Evolutionary conservation across 2,797 vertebrate species (phyloP).

Genomic region (Yasuhikotakia modesta): DNA sequence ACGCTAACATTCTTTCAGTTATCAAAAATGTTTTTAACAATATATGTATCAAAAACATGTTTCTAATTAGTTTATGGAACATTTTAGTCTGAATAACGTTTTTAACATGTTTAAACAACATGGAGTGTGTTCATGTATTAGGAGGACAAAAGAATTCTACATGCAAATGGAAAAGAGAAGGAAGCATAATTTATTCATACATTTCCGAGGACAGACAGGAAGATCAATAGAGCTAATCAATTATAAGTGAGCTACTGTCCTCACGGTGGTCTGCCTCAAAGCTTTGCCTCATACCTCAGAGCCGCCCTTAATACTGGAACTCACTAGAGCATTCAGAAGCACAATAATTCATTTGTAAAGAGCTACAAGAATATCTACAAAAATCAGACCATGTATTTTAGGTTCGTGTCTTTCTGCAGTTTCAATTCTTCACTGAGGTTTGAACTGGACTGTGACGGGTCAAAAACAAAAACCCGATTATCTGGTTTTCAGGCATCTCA

Average conservation of each 20-base stretch:
- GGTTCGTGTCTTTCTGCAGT: not conserved
- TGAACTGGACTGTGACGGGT: not conserved
- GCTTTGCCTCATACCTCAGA: not conserved
- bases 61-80: no score
- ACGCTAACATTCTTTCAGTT: no score
- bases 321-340: constrained; percentile 31
- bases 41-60: no score
- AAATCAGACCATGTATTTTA: not conserved
- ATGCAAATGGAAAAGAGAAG: constrained; percentile 23
- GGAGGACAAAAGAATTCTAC: constrained; percentile 20
- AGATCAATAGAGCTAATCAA: constrained; percentile 59
- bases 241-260: constrained; percentile 47
- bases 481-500: constrained; percentile 5
- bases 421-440: not conserved
- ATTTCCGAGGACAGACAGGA: constrained; percentile 45
- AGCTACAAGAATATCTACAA: not conserved
- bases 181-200: constrained; percentile 54
- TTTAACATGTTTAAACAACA: constrained; percentile 1
- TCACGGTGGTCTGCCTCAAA: constrained; percentile 17
- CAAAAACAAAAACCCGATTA: constrained; percentile 21
- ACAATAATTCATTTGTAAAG: not conserved
- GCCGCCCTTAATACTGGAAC: constrained; percentile 32
- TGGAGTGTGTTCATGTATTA: constrained; percentile 6
- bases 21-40: no score
- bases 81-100: no score